Evolutionary conservation across 1,140 invertebrate genomes (phyloP), one percentile per base, ranked within the genome.

Genomic region (Luehdorfia chinensis): DNA sequence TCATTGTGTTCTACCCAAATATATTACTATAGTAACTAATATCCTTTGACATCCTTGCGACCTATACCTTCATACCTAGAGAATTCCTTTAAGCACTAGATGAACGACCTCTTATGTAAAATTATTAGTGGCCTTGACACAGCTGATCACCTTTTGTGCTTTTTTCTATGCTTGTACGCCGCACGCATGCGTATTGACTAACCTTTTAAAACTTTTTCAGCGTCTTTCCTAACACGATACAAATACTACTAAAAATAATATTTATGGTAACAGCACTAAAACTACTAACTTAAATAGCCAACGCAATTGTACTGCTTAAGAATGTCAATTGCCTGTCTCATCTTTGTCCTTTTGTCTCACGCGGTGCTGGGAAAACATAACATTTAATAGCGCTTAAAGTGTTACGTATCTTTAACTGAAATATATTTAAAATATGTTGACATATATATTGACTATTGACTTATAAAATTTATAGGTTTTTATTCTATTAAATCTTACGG

Each of bases 121-220:
- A 36, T 11, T 54, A 69, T 67, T 53, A 68, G 68, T 28, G 66
- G 71, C 60, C 66, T 70, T 54, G 68, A 69, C 69, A 76, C 68
- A 72, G 76, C 76, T 77, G 64, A 71, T 71, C 66, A 71, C 66
- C 68, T 60, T 59, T 64, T 62, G 64, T 66, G 80, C 76, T 73
- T 84, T 46, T 72, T 70, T 68, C 69, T 75, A 52, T 55, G 75
- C 76, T 81, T 75, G 61, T 59, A 71, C 54, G 73, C 58, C 51
- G 78, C 80, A 84, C 76, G 80, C 78, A 80, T 80, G 78, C 69
- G 62, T 75, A 79, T 64, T 75, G 45, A 83, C 69, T 85, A 85
- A 85, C 77, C 63, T 75, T 75, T 72, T 43, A 43, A 59, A 68
- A 77, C 67, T 67, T 80, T 80, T 85, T 85, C 78, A 85, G 81